Evolutionary conservation across 2,888 invertebrate species (phyloP), one percentile per base, ranked within the genome.

Genomic region (Rhopalosiphum nymphaeae): DNA sequence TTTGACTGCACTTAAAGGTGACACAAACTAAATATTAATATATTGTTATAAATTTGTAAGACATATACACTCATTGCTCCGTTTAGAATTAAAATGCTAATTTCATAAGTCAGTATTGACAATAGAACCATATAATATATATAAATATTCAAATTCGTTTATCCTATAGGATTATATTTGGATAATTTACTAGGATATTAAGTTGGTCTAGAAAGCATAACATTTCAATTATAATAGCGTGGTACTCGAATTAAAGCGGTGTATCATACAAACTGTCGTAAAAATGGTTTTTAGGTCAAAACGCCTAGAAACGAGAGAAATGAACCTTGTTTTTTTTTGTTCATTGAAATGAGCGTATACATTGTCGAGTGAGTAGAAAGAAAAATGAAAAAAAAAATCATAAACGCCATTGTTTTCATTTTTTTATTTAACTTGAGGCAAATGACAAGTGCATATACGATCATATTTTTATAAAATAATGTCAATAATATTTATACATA

Each of bases 221-320:
- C 44, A 89, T 84, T 89, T 57, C 93, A 89, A 93, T 93, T 93
- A 89, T 26, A 57, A 89, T 57, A 56, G 56, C 89, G 93, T 29
- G 57, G 56, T 85, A 85, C 46, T 93, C 89, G 89, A 93, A 93
- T 93, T 93, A 93, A 84, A 93, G 57, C 89, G 29, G 84, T 89
- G 89, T 93, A 89, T 89, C 93, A 93, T 53, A 89, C 56, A 89
- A 89, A 89, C 53, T 93, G 93, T 93, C 89, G 89, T 57, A 56
- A 93, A 89, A 89, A 89, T 57, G 29, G 84, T 89, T 93, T 93
- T 89, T 93, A 93, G 93, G 93, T 93, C 93, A 89, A 93, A 93
- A 93, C 93, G 84, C 89, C 84, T 53, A 56, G 84, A 85, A 89
- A 89, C 93, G 89, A 89, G 46, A 93, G 93, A 93, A 93, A 93